Evolutionary conservation across 2,797 vertebrate species (phyloP).

Genomic region (Xerus rutilus): DNA sequence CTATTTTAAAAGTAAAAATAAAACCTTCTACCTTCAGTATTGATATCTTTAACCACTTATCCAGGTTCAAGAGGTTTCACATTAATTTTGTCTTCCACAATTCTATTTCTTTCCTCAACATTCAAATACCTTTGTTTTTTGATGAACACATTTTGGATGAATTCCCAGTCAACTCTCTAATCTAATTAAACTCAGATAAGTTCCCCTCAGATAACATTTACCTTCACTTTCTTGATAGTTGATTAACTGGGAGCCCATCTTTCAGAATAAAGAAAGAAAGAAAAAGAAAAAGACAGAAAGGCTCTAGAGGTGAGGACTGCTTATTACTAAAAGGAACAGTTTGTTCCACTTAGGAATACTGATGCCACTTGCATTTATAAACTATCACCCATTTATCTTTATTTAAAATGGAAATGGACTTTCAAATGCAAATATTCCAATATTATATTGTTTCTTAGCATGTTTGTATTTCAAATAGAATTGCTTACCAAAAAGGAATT

Average conservation of each 20-base stretch:
- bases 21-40: slow-evolving; percentile 1
- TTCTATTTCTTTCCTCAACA: slow-evolving; percentile 36
- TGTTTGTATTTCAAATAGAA: slow-evolving; percentile 14
- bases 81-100: slow-evolving; percentile 28
- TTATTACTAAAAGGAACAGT: neutral
- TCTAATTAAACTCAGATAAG: slow-evolving; percentile 69
- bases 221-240: slow-evolving; percentile 45
- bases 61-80: slow-evolving; percentile 53
- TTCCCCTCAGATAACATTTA: slow-evolving; percentile 63
- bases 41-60: slow-evolving; percentile 63
- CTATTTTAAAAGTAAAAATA: slow-evolving; percentile 28
- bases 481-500: slow-evolving; percentile 48
- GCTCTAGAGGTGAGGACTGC: neutral
- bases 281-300: neutral
- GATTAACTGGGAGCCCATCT: slow-evolving; percentile 49
- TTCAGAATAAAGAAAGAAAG: slow-evolving; percentile 13
- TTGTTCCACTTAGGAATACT: neutral
- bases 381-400: neutral
- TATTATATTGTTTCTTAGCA: slow-evolving; percentile 35
- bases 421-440: slow-evolving; percentile 45
- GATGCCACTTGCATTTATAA: neutral
- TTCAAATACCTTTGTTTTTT: slow-evolving; percentile 60
- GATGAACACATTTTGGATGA: slow-evolving; percentile 56
- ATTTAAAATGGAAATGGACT: slow-evolving; percentile 55
- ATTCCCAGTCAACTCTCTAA: slow-evolving; percentile 63